Evolutionary conservation across 2,113 vertebrate species (phyloP), one percentile per base, ranked within the genome.

Genomic region (Heloderma charlesbogerti): DNA sequence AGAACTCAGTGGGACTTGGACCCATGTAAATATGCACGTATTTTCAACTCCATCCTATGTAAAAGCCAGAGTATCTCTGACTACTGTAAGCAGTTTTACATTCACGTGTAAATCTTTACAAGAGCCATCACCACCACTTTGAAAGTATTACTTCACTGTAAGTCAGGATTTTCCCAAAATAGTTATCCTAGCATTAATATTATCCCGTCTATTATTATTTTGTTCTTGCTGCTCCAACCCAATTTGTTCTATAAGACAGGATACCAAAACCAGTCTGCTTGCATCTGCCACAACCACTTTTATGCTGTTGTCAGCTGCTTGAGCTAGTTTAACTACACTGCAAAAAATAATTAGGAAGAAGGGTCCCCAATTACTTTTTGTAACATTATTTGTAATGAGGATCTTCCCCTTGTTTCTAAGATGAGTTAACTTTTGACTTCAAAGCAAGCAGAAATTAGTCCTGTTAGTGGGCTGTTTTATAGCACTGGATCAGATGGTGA

Each of bases 301-400:
- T 63, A 74, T 84, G 79, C 51, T 81, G 43, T 37, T 37, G 40
- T 75, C 57, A 85, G 72, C 72, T 77, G 57, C 69, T n/a, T 74
- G 71, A 85, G 72, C 81, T 78, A n/a, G 83, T 86, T 45, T 48
- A 79, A 48, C 54, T n/a, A 69, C 43, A 37, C 45, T 54, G 83
- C n/a, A 77, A 77, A n/a, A 63, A 22, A 18, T 90, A 85, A 90
- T 90, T 86, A 69, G 43, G 67, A 89, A 82, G 29, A 16, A 54
- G 13, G 54, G 15, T 54, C 60, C 16, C 20, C 31, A 25, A 9
- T 87, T n/a, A 87, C 51, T 29, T 29, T 48, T n/a, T n/a, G n/a
- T n/a, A 81, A 12, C 67, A 40, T 45, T 67, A 20, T 45, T 25
- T 9, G 13, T 84, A 45, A 77, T 40, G 22, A 60, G 0, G 3